Evolutionary conservation across 2,888 invertebrate genomes (phyloP).

Genomic region (Eutolmus rufibarbis): DNA sequence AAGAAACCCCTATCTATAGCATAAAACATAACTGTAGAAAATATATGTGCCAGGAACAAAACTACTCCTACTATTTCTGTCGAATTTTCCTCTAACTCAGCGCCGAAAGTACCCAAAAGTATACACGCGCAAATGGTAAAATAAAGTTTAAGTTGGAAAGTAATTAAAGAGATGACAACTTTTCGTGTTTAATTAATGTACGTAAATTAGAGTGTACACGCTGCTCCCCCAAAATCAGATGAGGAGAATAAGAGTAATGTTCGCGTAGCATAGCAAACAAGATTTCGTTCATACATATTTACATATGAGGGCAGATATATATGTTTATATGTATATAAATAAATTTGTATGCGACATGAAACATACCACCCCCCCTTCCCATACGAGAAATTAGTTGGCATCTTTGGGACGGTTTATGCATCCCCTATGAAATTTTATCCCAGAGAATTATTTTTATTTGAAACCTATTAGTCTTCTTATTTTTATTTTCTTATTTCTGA

Average conservation of each 20-base stretch:
- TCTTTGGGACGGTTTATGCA: no score
- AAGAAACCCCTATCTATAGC: no score
- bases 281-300: neutral
- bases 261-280: neutral
- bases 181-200: constrained; percentile 47
- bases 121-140: constrained; percentile 24
- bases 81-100: neutral
- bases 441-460: no score
- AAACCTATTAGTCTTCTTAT: no score
- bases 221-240: constrained; percentile 19
- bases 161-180: constrained; percentile 47
- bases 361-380: no score
- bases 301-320: neutral
- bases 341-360: neutral
- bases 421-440: no score
- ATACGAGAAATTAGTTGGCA: no score
- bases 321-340: neutral
- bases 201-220: constrained; percentile 31
- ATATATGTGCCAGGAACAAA: no score
- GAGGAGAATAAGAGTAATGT: constrained; percentile 24
- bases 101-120: neutral
- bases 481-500: no score
- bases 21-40: no score
- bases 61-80: no score
- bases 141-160: constrained; percentile 44